Base-by-base conservation (phyloP, 1,140 invertebrate species). In the Aphelinus atriplicis region DNA sequence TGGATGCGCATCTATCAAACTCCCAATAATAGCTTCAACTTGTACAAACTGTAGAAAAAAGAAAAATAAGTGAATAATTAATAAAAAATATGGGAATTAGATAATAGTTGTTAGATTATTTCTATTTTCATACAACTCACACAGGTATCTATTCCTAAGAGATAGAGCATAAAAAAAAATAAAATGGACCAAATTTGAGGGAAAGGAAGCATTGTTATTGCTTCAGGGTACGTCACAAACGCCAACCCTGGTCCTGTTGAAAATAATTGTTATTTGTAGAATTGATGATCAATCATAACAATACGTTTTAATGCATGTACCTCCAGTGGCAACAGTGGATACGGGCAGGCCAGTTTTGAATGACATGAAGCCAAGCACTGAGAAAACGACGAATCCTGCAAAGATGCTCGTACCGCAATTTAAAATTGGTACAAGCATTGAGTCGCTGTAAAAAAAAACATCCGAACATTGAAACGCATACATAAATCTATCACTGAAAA, bases 151-250 rank as follows among this genome's bases (percentile, higher is more conserved):
- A 98, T 91, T 51, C 97, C 97, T 6, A 98, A 90, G 69, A 96
- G 92, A 77, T 98, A 95, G 43, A 98, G 88, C 97, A 98, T 98
- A 9, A 95, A 84, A 85, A 98, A 98, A 87, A 98, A 98, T 1
- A 97, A 88, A 0, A 96, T 85, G 0, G 96, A 92, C 96, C 97
- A 98, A 50, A 97, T 88, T 80, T 96, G 94, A 0, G 96, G 93
- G 47, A 94, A 91, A 0, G 97, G 96, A 77, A 98, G 88, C 84
- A 95, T 95, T 0, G 94, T 90, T 46, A 98, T 94, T 1, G 96
- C 96, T 82, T 97, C 94, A 0, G 96, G 96, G 86, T 97, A 98
- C 0, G 96, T 96, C 76, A 97, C 92, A 83, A 97, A 98, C 26
- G 96, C 96, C 45, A 98, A 85, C 0, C 95, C 95, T 5, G 95